phyloP scores from a whole-genome alignment of 2,797 vertebrate genomes.

The Dallia pectoralis region DNA sequence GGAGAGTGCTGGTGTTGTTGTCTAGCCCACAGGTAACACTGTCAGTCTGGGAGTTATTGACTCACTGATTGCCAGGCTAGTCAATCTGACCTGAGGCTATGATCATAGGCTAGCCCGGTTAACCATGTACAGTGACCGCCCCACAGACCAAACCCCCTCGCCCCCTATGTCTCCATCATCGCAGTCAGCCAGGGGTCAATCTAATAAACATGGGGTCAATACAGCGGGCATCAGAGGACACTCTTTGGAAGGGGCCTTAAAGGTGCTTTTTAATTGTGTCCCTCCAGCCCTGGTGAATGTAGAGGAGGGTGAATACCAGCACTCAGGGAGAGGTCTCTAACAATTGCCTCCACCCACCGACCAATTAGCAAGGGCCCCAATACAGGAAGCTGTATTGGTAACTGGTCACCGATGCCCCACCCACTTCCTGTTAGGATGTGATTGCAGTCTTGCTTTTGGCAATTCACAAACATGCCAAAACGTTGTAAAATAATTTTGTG shows the following conservation, averaged over 20 bases:
- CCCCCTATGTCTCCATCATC: conserved; percentile 75
- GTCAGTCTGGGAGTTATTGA: conserved; percentile 72
- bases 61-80: conserved; percentile 77
- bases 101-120: conserved; percentile 62
- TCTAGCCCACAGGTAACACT: conserved; percentile 71
- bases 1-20: conserved; percentile 69
- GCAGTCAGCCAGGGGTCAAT: conserved; percentile 74
- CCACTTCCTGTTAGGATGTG: no score
- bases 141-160: conserved; percentile 32
- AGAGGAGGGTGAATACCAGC: conserved; percentile 35
- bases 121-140: conserved; percentile 32
- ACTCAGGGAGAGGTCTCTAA: conserved; percentile 11
- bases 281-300: conserved; percentile 63
- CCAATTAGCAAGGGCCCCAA: background rate
- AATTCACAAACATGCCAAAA: no score
- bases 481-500: no score
- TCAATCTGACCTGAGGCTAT: conserved; percentile 80
- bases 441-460: no score
- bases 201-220: conserved; percentile 83
- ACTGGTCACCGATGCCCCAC: background rate
- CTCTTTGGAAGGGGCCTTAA: conserved; percentile 68
- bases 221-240: conserved; percentile 72
- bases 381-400: background rate
- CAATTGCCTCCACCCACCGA: background rate
- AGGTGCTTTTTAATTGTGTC: conserved; percentile 71